Conservation (phyloP, 2,888 invertebrate genomes). For the Dicranocentrus wangi region DNA sequence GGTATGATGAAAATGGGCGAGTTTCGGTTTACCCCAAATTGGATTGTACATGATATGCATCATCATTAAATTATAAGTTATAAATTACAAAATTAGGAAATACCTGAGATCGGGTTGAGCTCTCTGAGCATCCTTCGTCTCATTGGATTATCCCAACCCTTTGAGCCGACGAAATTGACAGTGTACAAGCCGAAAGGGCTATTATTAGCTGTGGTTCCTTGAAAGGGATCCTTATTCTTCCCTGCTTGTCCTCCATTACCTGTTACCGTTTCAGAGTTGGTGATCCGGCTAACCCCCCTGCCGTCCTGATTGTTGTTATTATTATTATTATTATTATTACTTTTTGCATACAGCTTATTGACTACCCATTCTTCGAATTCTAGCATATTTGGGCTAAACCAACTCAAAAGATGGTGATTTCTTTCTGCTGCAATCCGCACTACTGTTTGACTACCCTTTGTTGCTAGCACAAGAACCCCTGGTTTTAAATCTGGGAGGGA, state of each 20-base stretch:
- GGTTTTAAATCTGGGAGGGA: conserved; percentile 10
- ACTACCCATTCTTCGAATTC: conserved; percentile 65
- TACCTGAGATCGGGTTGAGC: conserved; percentile 65
- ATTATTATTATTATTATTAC: no score
- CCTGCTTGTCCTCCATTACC: conserved; percentile 16
- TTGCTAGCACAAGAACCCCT: conserved; percentile 68
- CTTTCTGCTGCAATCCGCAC: conserved; percentile 64
- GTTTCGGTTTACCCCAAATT: no score
- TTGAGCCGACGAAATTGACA: conserved; percentile 68
- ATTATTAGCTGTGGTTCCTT: conserved; percentile 35
- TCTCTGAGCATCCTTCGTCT: conserved; percentile 67
- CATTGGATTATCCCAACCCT: conserved; percentile 69
- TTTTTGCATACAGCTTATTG: background rate
- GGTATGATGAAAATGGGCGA: no score
- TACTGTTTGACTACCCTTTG: conserved; percentile 55
- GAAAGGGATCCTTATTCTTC: background rate
- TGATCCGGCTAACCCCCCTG: conserved; percentile 8
- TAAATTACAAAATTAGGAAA: no score
- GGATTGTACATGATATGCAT: no score
- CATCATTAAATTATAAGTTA: no score
- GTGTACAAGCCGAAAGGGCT: conserved; percentile 69
- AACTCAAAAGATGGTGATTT: conserved; percentile 62
- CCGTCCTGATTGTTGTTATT: no score
- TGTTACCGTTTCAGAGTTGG: background rate
- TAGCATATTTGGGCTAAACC: conserved; percentile 68